These are phyloP conservation scores for Plectrocnemia conspersa DNA, from an alignment of 1,140 invertebrate genomes.

Conservation along the genomic window DNA sequence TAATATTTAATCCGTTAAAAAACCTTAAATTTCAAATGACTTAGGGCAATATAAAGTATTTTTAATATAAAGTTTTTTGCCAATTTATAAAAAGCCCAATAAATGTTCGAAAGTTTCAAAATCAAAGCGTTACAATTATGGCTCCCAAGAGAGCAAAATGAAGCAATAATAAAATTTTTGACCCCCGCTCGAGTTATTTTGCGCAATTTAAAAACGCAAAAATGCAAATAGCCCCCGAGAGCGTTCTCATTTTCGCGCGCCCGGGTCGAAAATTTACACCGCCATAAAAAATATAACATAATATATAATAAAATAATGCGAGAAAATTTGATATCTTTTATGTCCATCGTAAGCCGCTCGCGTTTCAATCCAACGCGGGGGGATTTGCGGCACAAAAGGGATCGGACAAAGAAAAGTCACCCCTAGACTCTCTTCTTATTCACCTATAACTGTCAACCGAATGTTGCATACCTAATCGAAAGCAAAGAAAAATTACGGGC, in stretches of 20 bases:
- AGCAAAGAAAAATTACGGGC: conserved; percentile 28
- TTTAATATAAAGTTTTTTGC: too few species aligned
- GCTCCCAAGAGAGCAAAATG: too few species aligned
- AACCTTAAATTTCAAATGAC: too few species aligned
- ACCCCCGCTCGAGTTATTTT: too few species aligned
- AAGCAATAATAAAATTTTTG: too few species aligned
- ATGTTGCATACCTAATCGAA: conserved; percentile 25
- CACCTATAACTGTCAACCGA: conserved; percentile 25
- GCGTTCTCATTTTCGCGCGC: conserved; percentile 15
- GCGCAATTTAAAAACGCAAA: conserved; percentile 12
- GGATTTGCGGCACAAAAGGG: too few species aligned
- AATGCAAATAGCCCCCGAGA: conserved; percentile 18
- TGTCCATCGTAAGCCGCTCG: conserved; percentile 16
- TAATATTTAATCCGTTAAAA: too few species aligned
- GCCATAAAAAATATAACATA: conserved; percentile 16
- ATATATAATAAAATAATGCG: conserved; percentile 20
- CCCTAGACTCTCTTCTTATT: too few species aligned
- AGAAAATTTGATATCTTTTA: conserved; percentile 26
- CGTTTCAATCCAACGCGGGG: neutral
- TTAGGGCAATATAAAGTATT: too few species aligned
- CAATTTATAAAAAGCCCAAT: too few species aligned
- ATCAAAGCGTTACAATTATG: too few species aligned
- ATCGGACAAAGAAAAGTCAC: conserved; percentile 15
- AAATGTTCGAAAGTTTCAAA: too few species aligned
- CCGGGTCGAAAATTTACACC: neutral